These are phyloP conservation scores for Phthorimaea operculella DNA, from an alignment of 1,140 invertebrate species.

Conservation along the genomic window DNA sequence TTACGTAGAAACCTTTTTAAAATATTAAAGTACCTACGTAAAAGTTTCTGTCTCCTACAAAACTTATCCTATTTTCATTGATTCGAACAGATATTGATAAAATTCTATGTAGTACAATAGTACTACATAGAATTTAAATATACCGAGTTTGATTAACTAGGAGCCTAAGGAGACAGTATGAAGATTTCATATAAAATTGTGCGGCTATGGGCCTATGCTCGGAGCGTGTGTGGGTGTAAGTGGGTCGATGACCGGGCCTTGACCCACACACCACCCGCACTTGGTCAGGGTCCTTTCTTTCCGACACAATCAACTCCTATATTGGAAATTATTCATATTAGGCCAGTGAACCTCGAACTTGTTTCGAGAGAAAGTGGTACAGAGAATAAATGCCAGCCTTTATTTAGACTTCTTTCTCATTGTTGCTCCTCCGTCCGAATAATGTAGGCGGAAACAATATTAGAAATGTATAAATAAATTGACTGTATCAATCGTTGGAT, in stretches of 20 bases:
- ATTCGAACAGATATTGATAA: too few species aligned
- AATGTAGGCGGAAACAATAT: neutral
- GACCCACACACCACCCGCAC: conserved; percentile 24
- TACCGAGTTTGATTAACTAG: too few species aligned
- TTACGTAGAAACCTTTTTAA: too few species aligned
- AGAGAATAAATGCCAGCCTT: neutral
- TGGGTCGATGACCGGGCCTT: conserved; percentile 41
- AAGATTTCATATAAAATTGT: neutral
- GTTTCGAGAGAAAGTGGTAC: neutral
- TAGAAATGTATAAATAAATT: neutral
- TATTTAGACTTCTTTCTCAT: neutral
- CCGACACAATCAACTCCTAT: neutral
- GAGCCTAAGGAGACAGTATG: neutral
- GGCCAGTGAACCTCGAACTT: neutral
- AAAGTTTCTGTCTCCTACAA: too few species aligned
- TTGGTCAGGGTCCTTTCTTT: conserved; percentile 4
- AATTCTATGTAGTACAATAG: too few species aligned
- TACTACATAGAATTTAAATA: too few species aligned
- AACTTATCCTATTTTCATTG: too few species aligned
- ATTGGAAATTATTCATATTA: too few species aligned
- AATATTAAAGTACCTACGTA: too few species aligned
- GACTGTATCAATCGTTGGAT: neutral
- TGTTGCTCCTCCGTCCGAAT: neutral
- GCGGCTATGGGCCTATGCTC: neutral
- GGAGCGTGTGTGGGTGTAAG: conserved; percentile 13